These are phyloP conservation scores for Melieria picta DNA, from an alignment of 2,888 invertebrate genomes.

Conservation along the genomic window DNA sequence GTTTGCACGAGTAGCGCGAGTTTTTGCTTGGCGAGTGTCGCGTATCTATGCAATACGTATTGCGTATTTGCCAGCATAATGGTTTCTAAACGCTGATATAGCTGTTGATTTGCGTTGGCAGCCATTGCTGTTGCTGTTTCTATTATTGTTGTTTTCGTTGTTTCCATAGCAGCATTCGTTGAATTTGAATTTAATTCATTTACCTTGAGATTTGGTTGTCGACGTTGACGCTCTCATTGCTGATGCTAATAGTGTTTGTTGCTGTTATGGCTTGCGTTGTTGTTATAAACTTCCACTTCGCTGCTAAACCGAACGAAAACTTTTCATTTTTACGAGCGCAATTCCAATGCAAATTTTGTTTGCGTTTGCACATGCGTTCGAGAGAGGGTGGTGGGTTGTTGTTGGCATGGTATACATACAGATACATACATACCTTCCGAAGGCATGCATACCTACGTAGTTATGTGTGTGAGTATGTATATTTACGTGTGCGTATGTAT, in stretches of 20 bases:
- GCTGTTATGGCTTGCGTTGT: too few relatives aligned
- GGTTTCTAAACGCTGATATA: conserved; percentile 2
- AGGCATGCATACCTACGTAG: not conserved
- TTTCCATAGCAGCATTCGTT: not conserved
- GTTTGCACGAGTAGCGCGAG: conserved; percentile 46
- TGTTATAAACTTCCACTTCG: too few relatives aligned
- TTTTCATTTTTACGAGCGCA: too few relatives aligned
- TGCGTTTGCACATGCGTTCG: too few relatives aligned
- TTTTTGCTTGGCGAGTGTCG: conserved; percentile 51
- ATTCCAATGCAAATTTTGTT: too few relatives aligned
- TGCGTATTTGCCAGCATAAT: conserved; percentile 18
- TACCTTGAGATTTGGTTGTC: conserved; percentile 2
- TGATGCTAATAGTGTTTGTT: too few relatives aligned
- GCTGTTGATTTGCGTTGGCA: conserved; percentile 3
- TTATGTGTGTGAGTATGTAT: not conserved
- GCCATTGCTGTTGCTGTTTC: conserved; percentile 14
- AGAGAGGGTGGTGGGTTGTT: too few relatives aligned
- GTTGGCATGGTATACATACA: not conserved
- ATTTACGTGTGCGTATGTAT: not conserved
- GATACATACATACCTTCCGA: not conserved
- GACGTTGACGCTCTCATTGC: too few relatives aligned
- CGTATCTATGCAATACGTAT: conserved; percentile 4
- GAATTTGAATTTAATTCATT: not conserved
- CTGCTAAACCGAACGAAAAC: too few relatives aligned
- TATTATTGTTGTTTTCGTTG: conserved; percentile 3